A percentile compares a stretch with the other conserved stretches of the same genome.
phyloP scores from a whole-genome alignment of 2,113 vertebrate genomes.

The Catharus minimus region DNA sequence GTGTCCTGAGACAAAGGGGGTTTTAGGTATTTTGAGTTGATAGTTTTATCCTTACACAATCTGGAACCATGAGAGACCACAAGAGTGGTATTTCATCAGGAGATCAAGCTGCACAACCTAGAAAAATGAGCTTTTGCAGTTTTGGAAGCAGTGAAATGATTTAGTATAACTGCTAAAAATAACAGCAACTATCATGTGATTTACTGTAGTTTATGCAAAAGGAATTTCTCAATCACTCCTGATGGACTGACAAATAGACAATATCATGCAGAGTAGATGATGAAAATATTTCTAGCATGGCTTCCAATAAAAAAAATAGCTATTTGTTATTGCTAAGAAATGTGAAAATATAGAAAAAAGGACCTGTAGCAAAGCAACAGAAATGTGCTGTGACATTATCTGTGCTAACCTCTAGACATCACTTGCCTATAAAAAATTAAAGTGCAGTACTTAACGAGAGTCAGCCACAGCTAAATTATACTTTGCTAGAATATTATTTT shows the following conservation, averaged over 20 bases:
- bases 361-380: not conserved
- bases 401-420: not conserved
- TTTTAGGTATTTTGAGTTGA: not conserved
- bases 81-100: not conserved
- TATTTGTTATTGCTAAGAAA: not conserved
- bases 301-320: not conserved
- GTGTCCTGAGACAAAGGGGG: not conserved
- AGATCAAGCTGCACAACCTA: not conserved
- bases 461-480: not conserved
- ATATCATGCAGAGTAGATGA: not conserved
- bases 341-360: not conserved
- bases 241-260: not conserved
- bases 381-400: not conserved
- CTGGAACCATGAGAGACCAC: not conserved
- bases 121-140: not conserved
- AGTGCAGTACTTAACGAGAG: not conserved
- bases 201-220: slow-evolving; percentile 10
- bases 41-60: not conserved
- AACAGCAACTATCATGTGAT: not conserved
- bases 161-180: not conserved
- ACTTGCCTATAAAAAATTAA: not conserved
- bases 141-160: not conserved
- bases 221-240: not conserved
- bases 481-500: not conserved
- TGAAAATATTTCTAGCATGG: not conserved